These are phyloP conservation scores for Brachionus plicatilis DNA, from an alignment of 1,140 invertebrate genomes.

Conservation along the genomic window DNA sequence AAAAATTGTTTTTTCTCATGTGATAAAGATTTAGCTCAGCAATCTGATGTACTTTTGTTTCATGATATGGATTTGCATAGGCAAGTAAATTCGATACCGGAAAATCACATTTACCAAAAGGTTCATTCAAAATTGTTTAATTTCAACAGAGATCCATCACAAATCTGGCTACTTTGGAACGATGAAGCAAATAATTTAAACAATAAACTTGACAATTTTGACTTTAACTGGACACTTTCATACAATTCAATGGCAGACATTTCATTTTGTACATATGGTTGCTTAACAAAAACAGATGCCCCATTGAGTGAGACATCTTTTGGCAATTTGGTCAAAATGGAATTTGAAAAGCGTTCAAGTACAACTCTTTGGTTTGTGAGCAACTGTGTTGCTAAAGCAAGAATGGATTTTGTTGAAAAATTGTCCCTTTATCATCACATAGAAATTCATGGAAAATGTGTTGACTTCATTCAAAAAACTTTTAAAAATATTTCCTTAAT, in stretches of 20 bases:
- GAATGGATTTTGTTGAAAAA: slow-evolving; percentile 78
- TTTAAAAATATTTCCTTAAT: slow-evolving; percentile 76
- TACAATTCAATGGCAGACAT: background rate
- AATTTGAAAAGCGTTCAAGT: background rate
- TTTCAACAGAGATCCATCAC: background rate
- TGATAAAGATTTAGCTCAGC: background rate
- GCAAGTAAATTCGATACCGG: background rate
- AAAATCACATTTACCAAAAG: background rate
- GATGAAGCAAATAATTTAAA: background rate
- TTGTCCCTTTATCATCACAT: slow-evolving; percentile 77
- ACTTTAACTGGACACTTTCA: slow-evolving; percentile 18
- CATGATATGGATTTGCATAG: background rate
- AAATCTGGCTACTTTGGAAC: slow-evolving; percentile 34
- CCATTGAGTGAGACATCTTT: background rate
- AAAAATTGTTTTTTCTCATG: slow-evolving; percentile 38
- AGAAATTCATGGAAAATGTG: slow-evolving; percentile 86
- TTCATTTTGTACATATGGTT: slow-evolving; percentile 28
- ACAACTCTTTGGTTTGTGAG: slow-evolving; percentile 89
- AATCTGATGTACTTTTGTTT: background rate
- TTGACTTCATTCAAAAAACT: slow-evolving; percentile 57
- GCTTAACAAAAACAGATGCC: background rate
- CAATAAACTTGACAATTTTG: background rate
- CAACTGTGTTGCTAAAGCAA: slow-evolving; percentile 79
- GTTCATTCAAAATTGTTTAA: background rate
- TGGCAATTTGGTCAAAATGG: background rate